Evolutionary conservation across 2,113 vertebrate species (phyloP).

Genomic region (Tupaia chinensis): DNA sequence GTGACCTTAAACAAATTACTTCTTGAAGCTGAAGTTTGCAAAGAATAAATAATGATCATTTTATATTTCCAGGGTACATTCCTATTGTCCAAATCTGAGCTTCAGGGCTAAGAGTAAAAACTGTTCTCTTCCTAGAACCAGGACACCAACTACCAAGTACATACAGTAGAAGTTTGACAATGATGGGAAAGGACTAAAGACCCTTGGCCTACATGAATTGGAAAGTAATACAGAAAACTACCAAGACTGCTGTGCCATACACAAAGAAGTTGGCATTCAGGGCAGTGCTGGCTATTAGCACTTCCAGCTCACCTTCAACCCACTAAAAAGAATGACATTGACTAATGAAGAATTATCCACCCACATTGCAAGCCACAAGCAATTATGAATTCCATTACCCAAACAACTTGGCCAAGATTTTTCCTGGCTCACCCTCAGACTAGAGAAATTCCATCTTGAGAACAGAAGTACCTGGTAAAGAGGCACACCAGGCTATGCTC

Average conservation of each 20-base stretch:
- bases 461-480: neutral
- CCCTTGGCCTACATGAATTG: accelerated
- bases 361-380: neutral
- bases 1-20: neutral
- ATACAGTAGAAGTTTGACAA: neutral
- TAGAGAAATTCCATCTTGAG: neutral
- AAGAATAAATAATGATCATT: neutral
- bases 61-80: neutral
- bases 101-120: neutral
- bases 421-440: neutral
- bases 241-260: neutral
- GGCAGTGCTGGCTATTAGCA: neutral
- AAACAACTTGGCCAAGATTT: conserved; percentile 28
- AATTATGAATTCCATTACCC: conserved; percentile 57
- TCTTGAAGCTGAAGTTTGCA: conserved; percentile 8
- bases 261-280: neutral
- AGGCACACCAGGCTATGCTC: neutral
- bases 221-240: neutral
- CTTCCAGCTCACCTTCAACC: conserved; percentile 37
- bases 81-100: conserved; percentile 13
- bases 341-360: conserved; percentile 53
- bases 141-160: neutral
- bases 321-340: neutral
- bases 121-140: neutral
- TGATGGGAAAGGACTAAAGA: neutral